Conservation (phyloP, 2,113 vertebrate species). For the Bombycilla garrulus region DNA sequence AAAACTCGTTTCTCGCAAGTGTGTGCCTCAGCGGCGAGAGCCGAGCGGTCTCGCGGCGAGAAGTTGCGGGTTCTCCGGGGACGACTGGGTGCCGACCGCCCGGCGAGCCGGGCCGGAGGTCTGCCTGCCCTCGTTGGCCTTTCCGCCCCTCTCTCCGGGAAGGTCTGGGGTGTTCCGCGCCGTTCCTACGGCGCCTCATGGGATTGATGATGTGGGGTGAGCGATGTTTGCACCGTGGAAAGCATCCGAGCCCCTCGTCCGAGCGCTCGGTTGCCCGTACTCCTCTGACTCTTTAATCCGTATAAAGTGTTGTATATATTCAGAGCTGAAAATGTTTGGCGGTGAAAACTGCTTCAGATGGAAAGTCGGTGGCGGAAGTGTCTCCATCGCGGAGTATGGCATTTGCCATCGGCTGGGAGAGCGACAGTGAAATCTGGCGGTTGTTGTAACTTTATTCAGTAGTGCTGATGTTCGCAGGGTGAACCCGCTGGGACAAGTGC, state of each 20-base stretch:
- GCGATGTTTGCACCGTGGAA: neutral
- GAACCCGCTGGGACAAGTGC: neutral
- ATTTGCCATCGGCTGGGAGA: neutral
- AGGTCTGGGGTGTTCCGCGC: neutral
- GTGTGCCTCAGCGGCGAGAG: neutral
- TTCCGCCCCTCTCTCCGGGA: neutral
- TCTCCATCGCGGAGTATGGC: neutral
- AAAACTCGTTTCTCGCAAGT: neutral
- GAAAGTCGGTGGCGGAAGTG: neutral
- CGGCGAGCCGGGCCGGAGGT: neutral
- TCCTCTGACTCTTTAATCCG: neutral
- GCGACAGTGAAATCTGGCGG: neutral
- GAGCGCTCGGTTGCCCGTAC: neutral
- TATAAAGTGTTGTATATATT: neutral
- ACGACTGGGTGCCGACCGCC: fast-evolving
- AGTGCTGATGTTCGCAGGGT: neutral
- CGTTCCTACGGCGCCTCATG: neutral
- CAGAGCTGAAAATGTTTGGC: neutral
- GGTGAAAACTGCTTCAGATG: neutral
- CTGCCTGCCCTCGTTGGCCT: neutral
- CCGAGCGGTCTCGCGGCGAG: neutral
- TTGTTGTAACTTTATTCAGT: neutral
- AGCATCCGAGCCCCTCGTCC: neutral
- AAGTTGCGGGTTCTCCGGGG: neutral
- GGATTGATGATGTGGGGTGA: neutral